Evolutionary conservation across 2,888 invertebrate genomes (phyloP), one percentile per base, ranked within the genome.

Genomic region (Unio pictorum): DNA sequence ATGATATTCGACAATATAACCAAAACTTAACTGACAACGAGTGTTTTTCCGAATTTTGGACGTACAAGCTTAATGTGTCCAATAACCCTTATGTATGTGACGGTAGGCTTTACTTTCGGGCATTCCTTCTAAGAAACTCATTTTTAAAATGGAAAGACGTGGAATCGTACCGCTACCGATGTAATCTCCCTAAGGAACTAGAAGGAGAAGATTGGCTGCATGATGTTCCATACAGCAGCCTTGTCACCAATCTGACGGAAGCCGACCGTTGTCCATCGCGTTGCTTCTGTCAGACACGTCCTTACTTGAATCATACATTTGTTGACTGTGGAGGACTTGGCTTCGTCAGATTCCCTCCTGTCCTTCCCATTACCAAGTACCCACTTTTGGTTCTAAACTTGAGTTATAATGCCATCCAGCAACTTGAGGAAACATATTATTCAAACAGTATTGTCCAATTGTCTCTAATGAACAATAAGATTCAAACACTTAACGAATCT

Each of bases 231-330:
- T 56, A 73, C 0, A 65, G 71, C 20, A 54, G 73, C 11, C 66
- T 81, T 3, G 72, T 81, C 11, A 79, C 79, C 60, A 74, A 76
- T 63, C n/a, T 64, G 15, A 73, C 74, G 15, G 34, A 45, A 15
- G 45, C 45, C 11, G 60, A 64, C 18, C 60, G 66, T 20, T 76
- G 76, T 66, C 76, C 76, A 3, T n/a, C 63, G 1, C 71, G 72
- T 1, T 81, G 81, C 58, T 67, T 70, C 23, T 81, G 81, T 66
- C 72, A 79, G 55, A 79, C 78, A 60, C 62, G 74, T 18, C 81
- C 81, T 23, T 67, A 79, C 45, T 15, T 45, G 45, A 45, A 45
- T 4, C 4, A 45, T 15, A 45, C 45, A 2, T 45, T 45, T 11
- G 45, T 45, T 45, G 45, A 45, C 11, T 45, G 45, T 3, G 3